Conservation (phyloP, 1,140 invertebrate genomes). For the Elysia chlorotica region DNA sequence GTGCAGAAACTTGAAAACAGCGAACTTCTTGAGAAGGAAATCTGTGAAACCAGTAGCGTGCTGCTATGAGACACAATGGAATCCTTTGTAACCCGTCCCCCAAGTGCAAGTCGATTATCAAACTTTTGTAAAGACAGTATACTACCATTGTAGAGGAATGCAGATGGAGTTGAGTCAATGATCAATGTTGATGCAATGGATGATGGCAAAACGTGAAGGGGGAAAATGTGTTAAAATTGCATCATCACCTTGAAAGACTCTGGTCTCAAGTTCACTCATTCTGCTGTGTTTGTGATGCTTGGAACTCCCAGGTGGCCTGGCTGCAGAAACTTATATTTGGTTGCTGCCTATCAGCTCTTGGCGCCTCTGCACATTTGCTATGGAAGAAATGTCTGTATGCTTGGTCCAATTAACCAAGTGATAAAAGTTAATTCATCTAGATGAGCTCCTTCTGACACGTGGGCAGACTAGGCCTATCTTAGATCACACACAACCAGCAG, state of each 20-base stretch:
- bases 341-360: constrained; percentile 11
- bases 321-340: constrained; percentile 8
- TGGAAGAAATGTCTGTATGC: constrained; percentile 4
- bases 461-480: constrained; percentile 19
- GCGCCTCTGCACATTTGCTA: constrained; percentile 19
- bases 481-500: constrained; percentile 20
- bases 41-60: too few relatives aligned
- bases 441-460: constrained; percentile 28
- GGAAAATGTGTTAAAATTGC: constrained; percentile 25
- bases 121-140: too few relatives aligned
- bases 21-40: too few relatives aligned
- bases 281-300: constrained; percentile 16
- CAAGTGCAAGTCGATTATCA: too few relatives aligned
- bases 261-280: constrained; percentile 29
- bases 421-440: constrained; percentile 25
- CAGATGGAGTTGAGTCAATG: constrained; percentile 23
- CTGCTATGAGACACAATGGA: too few relatives aligned
- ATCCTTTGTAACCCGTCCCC: too few relatives aligned
- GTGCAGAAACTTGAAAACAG: too few relatives aligned
- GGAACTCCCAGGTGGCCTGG: background rate
- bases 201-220: constrained; percentile 18
- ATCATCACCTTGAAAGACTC: constrained; percentile 28
- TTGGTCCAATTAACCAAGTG: constrained; percentile 12
- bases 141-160: too few relatives aligned
- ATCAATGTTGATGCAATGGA: constrained; percentile 25